phyloP scores from a whole-genome alignment of 1,140 invertebrate genomes.

The Dysdera silvatica region DNA sequence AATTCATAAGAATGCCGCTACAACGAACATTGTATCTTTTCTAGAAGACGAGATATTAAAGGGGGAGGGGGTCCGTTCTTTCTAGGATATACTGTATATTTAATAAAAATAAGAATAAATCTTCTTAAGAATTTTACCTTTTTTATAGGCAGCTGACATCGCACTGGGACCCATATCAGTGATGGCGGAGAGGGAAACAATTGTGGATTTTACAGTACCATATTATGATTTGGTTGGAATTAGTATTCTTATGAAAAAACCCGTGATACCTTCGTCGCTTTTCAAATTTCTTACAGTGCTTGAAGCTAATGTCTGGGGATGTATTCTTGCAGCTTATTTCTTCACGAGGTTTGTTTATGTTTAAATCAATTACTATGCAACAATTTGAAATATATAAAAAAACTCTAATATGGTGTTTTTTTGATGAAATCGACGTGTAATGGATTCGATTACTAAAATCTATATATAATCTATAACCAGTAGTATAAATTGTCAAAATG shows the following conservation, averaged over 20 bases:
- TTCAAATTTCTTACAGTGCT: slow-evolving; percentile 96
- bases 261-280: slow-evolving; percentile 68
- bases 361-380: too few relatives aligned
- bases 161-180: slow-evolving; percentile 78
- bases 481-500: too few relatives aligned
- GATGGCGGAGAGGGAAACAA: slow-evolving; percentile 88
- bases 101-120: background rate
- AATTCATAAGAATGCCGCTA: too few relatives aligned
- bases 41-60: too few relatives aligned
- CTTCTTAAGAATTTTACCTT: slow-evolving; percentile 1
- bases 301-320: slow-evolving; percentile 92
- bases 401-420: too few relatives aligned
- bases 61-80: too few relatives aligned
- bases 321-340: slow-evolving; percentile 89
- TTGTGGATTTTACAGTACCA: slow-evolving; percentile 89
- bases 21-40: too few relatives aligned
- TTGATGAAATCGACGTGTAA: too few relatives aligned
- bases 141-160: slow-evolving; percentile 66
- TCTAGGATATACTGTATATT: background rate
- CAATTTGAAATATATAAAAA: too few relatives aligned
- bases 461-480: too few relatives aligned
- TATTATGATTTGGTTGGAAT: slow-evolving; percentile 93
- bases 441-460: too few relatives aligned
- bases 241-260: slow-evolving; percentile 79
- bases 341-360: slow-evolving; percentile 62